These are phyloP conservation scores for Drosophila anomalata DNA, from an alignment of 2,888 invertebrate species.

Conservation along the genomic window DNA sequence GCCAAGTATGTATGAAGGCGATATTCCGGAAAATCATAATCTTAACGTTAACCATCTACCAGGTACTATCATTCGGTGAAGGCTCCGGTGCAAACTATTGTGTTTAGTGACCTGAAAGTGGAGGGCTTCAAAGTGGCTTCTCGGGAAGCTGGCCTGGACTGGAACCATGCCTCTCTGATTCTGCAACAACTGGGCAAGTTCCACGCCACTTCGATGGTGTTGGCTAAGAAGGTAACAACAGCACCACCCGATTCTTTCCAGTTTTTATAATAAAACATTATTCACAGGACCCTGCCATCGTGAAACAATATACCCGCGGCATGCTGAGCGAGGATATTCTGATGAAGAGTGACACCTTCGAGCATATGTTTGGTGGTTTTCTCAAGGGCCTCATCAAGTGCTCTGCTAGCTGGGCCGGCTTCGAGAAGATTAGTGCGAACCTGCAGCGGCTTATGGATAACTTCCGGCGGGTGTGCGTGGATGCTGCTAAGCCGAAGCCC, in stretches of 20 bases:
- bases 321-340: conserved; percentile 61
- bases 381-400: conserved; percentile 71
- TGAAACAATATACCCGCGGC: conserved; percentile 55
- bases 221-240: conserved; percentile 84
- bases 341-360: conserved; percentile 57
- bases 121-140: conserved; percentile 85
- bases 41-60: not conserved
- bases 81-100: conserved; percentile 76
- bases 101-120: conserved; percentile 85
- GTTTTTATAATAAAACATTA: not conserved
- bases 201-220: conserved; percentile 85
- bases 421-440: conserved; percentile 81
- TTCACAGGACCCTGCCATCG: conserved; percentile 61
- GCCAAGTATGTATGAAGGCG: conserved; percentile 66
- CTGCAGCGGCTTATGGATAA: conserved; percentile 66
- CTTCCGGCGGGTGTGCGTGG: conserved; percentile 52
- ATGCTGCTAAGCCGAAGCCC: conserved; percentile 54
- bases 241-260: not conserved
- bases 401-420: conserved; percentile 83
- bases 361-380: conserved; percentile 64
- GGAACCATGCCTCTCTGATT: conserved; percentile 84
- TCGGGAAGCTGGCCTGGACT: conserved; percentile 85
- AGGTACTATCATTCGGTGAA: conserved; percentile 75
- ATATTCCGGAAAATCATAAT: too few species aligned
- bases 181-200: conserved; percentile 85